Evolutionary conservation across 2,113 vertebrate species (phyloP).

Genomic region (Zapornia atra): DNA sequence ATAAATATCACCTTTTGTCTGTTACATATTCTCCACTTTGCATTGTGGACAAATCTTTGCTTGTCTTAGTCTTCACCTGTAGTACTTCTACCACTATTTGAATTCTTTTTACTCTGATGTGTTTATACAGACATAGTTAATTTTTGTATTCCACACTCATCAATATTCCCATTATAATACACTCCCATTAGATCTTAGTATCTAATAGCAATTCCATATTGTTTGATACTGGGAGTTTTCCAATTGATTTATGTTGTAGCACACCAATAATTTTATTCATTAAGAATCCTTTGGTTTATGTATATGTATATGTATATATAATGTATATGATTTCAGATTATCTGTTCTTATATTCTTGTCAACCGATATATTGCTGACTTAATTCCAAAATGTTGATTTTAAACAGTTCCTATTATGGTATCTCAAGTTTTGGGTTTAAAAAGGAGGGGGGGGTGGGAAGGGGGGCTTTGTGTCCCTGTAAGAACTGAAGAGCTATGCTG

Average conservation of each 20-base stretch:
- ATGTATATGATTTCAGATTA: not conserved
- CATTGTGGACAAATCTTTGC: not conserved
- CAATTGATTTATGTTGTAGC: not conserved
- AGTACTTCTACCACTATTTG: not conserved
- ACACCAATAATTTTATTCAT: not conserved
- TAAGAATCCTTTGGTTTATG: not conserved
- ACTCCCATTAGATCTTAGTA: not conserved
- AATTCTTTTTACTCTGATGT: not conserved
- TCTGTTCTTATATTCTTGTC: constrained; percentile 1
- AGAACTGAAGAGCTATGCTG: not conserved
- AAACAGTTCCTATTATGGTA: not conserved
- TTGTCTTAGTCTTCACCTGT: not conserved
- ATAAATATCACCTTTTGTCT: not conserved
- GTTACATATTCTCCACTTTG: not conserved
- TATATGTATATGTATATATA: constrained; percentile 3
- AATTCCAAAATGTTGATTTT: not conserved
- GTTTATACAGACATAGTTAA: not conserved
- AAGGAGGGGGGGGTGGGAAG: not conserved
- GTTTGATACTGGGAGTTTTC: not conserved
- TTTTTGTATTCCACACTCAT: not conserved
- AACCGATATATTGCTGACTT: not conserved
- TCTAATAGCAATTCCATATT: not conserved
- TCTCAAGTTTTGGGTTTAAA: not conserved
- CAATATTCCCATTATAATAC: not conserved
- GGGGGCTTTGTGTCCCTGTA: not conserved